phyloP scores from a whole-genome alignment of 2,113 vertebrate species.

The Cyanocitta stelleri region DNA sequence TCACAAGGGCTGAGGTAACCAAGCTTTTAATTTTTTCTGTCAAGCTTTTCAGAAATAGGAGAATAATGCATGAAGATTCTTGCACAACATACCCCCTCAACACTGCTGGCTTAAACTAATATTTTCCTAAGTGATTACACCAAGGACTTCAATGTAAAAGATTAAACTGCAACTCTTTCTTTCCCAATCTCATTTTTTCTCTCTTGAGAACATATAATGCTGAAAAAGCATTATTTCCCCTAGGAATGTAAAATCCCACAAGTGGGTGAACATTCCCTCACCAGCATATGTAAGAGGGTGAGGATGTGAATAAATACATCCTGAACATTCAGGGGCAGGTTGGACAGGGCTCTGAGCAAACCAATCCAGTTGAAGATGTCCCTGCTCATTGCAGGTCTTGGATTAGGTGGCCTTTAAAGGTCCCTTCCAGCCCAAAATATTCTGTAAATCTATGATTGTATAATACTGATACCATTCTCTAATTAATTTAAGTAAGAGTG shows the following conservation, averaged over 20 bases:
- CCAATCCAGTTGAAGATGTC: no score
- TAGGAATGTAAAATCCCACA: neutral
- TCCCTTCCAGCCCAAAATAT: neutral
- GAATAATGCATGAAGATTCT: neutral
- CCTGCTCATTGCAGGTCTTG: neutral
- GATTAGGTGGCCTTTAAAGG: neutral
- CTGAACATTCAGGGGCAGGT: neutral
- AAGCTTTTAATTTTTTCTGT: neutral
- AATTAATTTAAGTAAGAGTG: neutral
- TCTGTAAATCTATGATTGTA: neutral
- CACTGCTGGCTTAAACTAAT: neutral
- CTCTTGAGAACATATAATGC: neutral
- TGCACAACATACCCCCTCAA: neutral
- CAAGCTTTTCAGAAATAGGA: neutral
- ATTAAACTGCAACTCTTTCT: neutral
- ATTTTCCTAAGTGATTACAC: neutral
- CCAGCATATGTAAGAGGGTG: neutral
- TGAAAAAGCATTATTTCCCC: neutral
- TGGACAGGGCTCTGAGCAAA: neutral
- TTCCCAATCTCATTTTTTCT: neutral
- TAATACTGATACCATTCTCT: neutral
- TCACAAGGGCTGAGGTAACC: neutral
- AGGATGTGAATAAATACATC: neutral
- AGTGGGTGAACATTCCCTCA: neutral
- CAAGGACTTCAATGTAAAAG: neutral